A percentile compares a stretch with the other conserved stretches of the same genome.
Evolutionary conservation across 2,888 invertebrate genomes (phyloP).

Genomic region (Noctuana brunneofusca): DNA sequence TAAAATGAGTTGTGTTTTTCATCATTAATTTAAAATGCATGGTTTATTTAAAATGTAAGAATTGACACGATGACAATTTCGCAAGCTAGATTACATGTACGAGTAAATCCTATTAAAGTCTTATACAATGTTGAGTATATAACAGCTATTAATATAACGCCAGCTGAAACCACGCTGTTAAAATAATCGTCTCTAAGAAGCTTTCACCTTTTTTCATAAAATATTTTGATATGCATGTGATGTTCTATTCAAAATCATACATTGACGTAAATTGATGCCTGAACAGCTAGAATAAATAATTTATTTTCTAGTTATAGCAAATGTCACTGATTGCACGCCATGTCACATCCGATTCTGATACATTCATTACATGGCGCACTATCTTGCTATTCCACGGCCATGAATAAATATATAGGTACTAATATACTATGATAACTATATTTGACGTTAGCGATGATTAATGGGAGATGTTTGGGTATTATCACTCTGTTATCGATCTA

Average conservation of each 20-base stretch:
- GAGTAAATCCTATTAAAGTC: too few relatives aligned
- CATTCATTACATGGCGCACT: neutral
- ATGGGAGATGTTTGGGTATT: neutral
- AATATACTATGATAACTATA: conserved; percentile 14
- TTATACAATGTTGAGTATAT: too few relatives aligned
- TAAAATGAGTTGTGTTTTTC: neutral
- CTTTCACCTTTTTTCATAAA: too few relatives aligned
- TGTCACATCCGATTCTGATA: conserved; percentile 11
- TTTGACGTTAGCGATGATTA: neutral
- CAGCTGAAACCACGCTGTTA: too few relatives aligned
- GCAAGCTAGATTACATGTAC: neutral
- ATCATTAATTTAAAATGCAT: neutral
- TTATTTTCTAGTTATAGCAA: too few relatives aligned
- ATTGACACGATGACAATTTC: neutral
- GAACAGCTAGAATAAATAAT: too few relatives aligned
- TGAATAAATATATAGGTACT: neutral
- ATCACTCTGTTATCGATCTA: neutral
- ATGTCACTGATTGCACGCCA: too few relatives aligned
- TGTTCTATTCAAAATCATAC: too few relatives aligned
- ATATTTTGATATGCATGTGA: too few relatives aligned
- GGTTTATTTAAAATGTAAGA: neutral
- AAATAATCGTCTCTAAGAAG: too few relatives aligned
- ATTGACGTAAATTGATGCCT: too few relatives aligned
- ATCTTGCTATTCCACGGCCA: neutral
- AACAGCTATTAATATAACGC: too few relatives aligned